These are phyloP conservation scores for Nezara viridula DNA, from an alignment of 2,888 invertebrate genomes.

Conservation along the genomic window DNA sequence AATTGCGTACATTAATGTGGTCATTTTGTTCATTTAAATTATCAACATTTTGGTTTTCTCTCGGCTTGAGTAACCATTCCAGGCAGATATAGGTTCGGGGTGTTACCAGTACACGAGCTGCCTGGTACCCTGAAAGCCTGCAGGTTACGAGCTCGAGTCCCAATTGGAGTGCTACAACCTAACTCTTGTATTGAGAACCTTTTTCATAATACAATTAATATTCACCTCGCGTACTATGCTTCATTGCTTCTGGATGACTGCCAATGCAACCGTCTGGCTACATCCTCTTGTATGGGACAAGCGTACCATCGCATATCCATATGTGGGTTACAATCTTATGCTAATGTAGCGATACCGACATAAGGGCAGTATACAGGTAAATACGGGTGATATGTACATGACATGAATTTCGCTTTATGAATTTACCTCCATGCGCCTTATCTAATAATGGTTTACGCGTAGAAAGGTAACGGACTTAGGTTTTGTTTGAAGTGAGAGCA, in stretches of 20 bases:
- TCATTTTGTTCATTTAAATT: no score
- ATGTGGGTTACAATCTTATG: constrained; percentile 46
- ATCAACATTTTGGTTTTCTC: no score
- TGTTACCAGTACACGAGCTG: no score
- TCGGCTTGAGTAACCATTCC: no score
- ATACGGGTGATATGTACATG: constrained; percentile 39
- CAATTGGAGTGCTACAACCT: neutral
- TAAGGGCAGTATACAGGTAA: constrained; percentile 2
- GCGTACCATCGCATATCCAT: neutral
- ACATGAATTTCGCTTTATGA: constrained; percentile 17
- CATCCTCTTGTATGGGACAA: neutral
- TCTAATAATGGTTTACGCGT: neutral
- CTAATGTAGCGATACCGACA: constrained; percentile 17
- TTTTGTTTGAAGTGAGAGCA: no score
- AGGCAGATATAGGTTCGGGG: no score
- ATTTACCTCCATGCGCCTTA: neutral
- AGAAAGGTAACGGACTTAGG: neutral
- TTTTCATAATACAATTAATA: neutral
- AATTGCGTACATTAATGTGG: no score
- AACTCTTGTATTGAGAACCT: neutral
- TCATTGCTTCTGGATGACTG: neutral
- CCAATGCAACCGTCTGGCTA: neutral
- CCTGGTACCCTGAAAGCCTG: no score
- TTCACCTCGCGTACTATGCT: neutral
- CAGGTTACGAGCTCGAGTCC: no score